Conservation (phyloP, 2,888 invertebrate genomes). For the Drosophila phalerata region DNA sequence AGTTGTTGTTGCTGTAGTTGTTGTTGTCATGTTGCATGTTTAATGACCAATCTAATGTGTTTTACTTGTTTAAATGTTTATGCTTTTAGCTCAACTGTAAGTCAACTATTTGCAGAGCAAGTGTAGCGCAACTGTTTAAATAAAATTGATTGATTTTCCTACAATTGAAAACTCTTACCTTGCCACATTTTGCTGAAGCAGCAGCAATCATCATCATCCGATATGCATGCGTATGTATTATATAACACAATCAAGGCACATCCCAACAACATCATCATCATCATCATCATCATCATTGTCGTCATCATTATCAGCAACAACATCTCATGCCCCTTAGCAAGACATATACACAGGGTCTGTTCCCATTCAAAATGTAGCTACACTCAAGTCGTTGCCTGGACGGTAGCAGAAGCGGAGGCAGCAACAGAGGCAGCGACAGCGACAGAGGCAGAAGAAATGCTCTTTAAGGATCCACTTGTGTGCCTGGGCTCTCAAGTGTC, state of each 20-base stretch:
- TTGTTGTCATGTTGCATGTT: conserved; percentile 26
- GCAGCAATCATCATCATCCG: conserved; percentile 48
- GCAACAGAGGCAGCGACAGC: conserved; percentile 19
- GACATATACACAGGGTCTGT: conserved; percentile 35
- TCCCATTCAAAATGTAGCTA: conserved; percentile 76
- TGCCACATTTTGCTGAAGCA: conserved; percentile 61
- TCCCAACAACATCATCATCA: conserved; percentile 8
- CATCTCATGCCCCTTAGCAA: conserved; percentile 33
- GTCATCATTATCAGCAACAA: conserved; percentile 6
- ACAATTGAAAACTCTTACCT: not conserved
- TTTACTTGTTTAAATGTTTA: conserved; percentile 34
- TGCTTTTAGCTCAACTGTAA: conserved; percentile 8
- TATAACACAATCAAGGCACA: conserved; percentile 28
- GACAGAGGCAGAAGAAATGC: conserved; percentile 75
- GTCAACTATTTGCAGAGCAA: conserved; percentile 1
- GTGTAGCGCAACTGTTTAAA: not conserved
- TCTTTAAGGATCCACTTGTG: conserved; percentile 84
- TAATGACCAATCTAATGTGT: conserved; percentile 51
- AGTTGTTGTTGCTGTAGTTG: conserved; percentile 7
- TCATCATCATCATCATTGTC: not conserved
- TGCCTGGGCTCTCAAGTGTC: conserved; percentile 81
- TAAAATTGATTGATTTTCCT: conserved; percentile 18
- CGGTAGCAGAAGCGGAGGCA: conserved; percentile 41
- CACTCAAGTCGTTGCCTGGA: conserved; percentile 71
- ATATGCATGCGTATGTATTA: conserved; percentile 25